These are phyloP conservation scores for Trichonephila clavata DNA, from an alignment of 1,140 invertebrate genomes.

Conservation along the genomic window DNA sequence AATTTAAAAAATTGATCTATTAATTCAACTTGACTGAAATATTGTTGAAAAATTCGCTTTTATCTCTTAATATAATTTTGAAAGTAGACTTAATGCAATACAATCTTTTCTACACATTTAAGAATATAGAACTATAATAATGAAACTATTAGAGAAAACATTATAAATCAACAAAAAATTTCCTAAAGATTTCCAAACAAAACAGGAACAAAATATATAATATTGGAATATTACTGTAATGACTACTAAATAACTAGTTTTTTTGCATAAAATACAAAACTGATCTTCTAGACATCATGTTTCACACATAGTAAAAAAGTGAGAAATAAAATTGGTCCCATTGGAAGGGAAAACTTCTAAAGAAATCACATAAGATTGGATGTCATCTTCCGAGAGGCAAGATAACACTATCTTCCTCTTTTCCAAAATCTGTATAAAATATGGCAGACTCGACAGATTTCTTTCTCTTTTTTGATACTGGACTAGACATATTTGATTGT, in stretches of 20 bases:
- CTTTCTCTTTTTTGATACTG: constrained; percentile 58
- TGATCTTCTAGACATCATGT: neutral
- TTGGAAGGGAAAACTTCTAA: neutral
- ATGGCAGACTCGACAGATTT: constrained; percentile 63
- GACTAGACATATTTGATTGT: constrained; percentile 49
- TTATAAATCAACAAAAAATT: too few relatives aligned
- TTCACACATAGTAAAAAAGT: neutral
- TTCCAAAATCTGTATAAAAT: constrained; percentile 56
- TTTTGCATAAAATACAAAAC: neutral
- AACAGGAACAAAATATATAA: neutral
- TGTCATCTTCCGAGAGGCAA: constrained; percentile 65
- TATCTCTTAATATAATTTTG: too few relatives aligned
- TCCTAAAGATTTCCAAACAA: too few relatives aligned
- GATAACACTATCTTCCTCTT: constrained; percentile 65
- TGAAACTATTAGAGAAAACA: too few relatives aligned
- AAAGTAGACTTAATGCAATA: too few relatives aligned
- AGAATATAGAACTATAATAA: too few relatives aligned
- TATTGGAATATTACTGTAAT: neutral
- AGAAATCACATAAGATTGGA: constrained; percentile 10
- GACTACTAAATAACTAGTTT: neutral
- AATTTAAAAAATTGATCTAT: too few relatives aligned
- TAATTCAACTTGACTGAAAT: too few relatives aligned
- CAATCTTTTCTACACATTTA: too few relatives aligned
- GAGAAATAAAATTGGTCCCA: constrained; percentile 43
- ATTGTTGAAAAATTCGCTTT: too few relatives aligned